Evolutionary conservation across 1,140 invertebrate genomes (phyloP), one percentile per base, ranked within the genome.

Genomic region (Neoseiulus cucumeris): DNA sequence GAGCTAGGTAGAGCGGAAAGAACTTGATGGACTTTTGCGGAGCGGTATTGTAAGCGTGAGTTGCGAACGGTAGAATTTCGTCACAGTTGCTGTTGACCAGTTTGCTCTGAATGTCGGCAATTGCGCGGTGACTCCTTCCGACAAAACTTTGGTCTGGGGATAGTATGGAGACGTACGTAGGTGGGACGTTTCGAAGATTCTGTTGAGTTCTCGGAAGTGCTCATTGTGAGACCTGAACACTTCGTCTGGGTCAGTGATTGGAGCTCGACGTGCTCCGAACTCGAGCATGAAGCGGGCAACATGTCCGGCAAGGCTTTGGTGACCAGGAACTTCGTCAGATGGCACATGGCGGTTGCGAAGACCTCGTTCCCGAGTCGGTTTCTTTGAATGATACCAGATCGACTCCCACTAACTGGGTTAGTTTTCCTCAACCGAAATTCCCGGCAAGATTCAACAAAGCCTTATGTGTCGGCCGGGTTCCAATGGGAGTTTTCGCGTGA

Each of bases 141-240:
- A 72, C 70, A 29, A 69, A 55, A 14, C 73, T 72, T 76, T 75
- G 0, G 67, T 64, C 18, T 68, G 66, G 18, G 74, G 73, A 45
- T 72, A 68, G 44, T 72, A 71, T 7, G 68, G 41, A 1, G 68
- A 70, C 5, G 71, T 70, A 33, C 66, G 44, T 0, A 67, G 66
- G 39, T 71, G 69, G 33, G 70, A 42, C 12, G 70, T 71, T 1
- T 68, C 68, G 22, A 69, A 25, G 7, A 66, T n/a, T 47, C 39
- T 65, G 6, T 18, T 42, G 7, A 67, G 51, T 42, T 6, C 29
- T 30, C 5, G 51, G 70, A 2, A 64, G 20, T 14, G 25, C 69
- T 71, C n/a, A n/a, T n/a, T n/a, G n/a, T n/a, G n/a, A n/a, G 65
- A 75, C 25, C 42, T 70, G 55, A 79, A 79, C 66, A 76, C 75